Evolutionary conservation across 2,113 vertebrate genomes (phyloP).

Genomic region (Chloebia gouldiae): DNA sequence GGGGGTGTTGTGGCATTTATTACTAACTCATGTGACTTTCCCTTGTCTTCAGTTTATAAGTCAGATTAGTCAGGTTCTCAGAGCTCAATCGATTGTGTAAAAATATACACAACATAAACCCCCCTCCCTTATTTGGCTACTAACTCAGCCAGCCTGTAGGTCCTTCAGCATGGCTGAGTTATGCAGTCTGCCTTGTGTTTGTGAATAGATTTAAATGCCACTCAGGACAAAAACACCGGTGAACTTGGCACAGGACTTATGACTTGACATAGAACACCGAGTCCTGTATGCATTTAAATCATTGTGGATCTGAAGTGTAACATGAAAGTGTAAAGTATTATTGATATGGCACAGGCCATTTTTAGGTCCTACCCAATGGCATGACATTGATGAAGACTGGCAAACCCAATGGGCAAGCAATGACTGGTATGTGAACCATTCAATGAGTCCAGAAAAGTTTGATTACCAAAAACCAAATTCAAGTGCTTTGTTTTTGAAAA

Average conservation of each 20-base stretch:
- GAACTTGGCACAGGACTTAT: not conserved
- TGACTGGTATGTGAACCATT: not conserved
- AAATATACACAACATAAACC: not conserved
- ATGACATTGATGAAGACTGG: not conserved
- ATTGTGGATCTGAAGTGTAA: not conserved
- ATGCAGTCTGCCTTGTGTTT: not conserved
- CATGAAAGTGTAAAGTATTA: not conserved
- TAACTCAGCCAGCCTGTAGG: not conserved
- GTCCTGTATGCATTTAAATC: not conserved
- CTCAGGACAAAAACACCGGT: not conserved
- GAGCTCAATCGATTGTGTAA: not conserved
- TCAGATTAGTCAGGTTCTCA: not conserved
- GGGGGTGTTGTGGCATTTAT: not conserved
- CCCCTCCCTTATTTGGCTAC: not conserved
- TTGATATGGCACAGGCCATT: not conserved
- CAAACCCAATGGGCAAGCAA: not conserved
- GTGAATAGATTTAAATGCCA: not conserved
- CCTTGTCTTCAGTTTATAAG: not conserved
- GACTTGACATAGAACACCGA: not conserved
- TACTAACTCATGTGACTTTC: not conserved
- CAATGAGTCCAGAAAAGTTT: not conserved
- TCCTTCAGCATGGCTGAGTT: not conserved
- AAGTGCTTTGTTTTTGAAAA: slow-evolving; percentile 14
- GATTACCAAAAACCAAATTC: not conserved
- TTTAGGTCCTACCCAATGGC: not conserved